A percentile compares a stretch with the other conserved stretches of the same genome.
Evolutionary conservation across 1,140 invertebrate genomes (phyloP).

Genomic region (Anastatus disparis): DNA sequence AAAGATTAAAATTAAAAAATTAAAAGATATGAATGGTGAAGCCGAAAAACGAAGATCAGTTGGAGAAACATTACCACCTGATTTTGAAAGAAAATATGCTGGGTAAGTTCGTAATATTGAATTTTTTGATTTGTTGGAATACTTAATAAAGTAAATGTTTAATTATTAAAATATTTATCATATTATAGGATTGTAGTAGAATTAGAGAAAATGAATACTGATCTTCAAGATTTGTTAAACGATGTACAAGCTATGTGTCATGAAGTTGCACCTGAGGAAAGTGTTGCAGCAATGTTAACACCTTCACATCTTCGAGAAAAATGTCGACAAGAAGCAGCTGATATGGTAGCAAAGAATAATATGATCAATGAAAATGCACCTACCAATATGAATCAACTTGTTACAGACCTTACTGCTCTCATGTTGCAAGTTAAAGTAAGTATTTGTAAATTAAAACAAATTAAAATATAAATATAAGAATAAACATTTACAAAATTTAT

Average conservation of each 20-base stretch:
- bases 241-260: conserved; percentile 86
- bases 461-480: neutral
- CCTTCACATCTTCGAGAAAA: conserved; percentile 88
- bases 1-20: conserved; percentile 80
- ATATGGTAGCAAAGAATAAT: conserved; percentile 84
- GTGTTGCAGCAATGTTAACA: conserved; percentile 86
- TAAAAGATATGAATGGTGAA: conserved; percentile 90
- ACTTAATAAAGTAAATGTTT: neutral
- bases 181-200: conserved; percentile 79
- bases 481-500: no score
- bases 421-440: conserved; percentile 90
- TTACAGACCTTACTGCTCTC: conserved; percentile 89
- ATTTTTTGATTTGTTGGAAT: neutral
- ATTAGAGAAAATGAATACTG: conserved; percentile 90
- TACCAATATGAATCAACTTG: conserved; percentile 79
- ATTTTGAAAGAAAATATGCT: conserved; percentile 92
- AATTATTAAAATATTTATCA: conserved; percentile 8
- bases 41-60: conserved; percentile 88
- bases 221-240: conserved; percentile 86
- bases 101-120: conserved; percentile 56
- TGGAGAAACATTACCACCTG: conserved; percentile 79
- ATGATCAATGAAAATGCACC: conserved; percentile 68
- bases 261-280: conserved; percentile 88
- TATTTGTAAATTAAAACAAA: conserved; percentile 17
- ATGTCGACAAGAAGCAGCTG: conserved; percentile 84